phyloP scores from a whole-genome alignment of 2,888 invertebrate species.

The Mesorhabditis sp. region DNA sequence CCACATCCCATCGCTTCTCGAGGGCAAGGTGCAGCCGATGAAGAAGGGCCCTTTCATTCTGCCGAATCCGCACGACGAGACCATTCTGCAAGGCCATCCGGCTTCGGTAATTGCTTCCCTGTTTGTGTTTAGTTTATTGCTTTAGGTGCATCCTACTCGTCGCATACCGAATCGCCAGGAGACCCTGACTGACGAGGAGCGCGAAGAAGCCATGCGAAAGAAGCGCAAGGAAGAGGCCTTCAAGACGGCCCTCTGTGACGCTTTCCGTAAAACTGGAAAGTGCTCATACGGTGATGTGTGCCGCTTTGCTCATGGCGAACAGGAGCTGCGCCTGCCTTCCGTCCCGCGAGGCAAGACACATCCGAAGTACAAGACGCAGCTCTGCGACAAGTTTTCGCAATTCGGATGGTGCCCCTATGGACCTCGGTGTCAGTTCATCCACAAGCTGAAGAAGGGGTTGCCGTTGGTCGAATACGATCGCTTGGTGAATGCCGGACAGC shows the following conservation, averaged over 20 bases:
- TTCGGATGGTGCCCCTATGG: conserved; percentile 34
- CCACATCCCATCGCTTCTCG: no score
- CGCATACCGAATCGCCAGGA: no score
- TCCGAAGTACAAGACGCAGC: conserved; percentile 45
- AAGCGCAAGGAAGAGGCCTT: conserved; percentile 36
- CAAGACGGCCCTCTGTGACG: conserved; percentile 43
- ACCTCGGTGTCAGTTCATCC: conserved; percentile 33
- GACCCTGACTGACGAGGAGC: conserved; percentile 29
- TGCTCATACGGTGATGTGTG: conserved; percentile 36
- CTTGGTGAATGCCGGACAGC: conserved; percentile 24
- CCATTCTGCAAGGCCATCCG: no score
- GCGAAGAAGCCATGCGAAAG: conserved; percentile 26
- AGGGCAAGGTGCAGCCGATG: no score
- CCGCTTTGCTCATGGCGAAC: conserved; percentile 36
- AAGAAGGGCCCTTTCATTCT: no score
- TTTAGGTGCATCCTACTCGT: no score
- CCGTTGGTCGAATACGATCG: conserved; percentile 38
- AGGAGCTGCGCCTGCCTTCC: conserved; percentile 31
- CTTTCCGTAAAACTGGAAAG: conserved; percentile 22
- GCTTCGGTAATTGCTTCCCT: no score
- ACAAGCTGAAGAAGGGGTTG: conserved; percentile 30
- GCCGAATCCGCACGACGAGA: no score
- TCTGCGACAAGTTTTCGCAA: conserved; percentile 39
- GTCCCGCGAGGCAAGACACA: conserved; percentile 35
- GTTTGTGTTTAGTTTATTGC: no score